Conservation (phyloP, 2,888 invertebrate genomes). For the Neuroscelio doddi region DNA sequence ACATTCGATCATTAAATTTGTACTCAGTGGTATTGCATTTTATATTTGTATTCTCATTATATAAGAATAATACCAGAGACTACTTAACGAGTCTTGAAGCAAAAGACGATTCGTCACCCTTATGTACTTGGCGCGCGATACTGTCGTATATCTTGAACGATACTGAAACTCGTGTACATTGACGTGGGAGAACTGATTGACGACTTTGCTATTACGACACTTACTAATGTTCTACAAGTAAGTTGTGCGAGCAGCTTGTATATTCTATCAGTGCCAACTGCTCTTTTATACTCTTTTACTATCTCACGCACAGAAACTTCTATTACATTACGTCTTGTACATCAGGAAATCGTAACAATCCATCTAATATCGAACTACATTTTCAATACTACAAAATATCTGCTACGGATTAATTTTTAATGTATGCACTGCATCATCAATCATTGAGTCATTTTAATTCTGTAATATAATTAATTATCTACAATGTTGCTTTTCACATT, state of each 20-base stretch:
- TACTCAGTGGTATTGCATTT: no score
- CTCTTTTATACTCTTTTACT: conserved; percentile 38
- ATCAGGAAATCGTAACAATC: conserved; percentile 17
- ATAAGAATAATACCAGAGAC: no score
- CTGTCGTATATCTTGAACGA: conserved; percentile 33
- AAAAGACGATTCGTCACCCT: no score
- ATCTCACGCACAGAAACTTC: conserved; percentile 33
- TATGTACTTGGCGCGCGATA: no score
- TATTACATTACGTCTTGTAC: conserved; percentile 27
- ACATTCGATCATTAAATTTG: no score
- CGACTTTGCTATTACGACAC: conserved; percentile 37
- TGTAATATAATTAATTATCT: no score
- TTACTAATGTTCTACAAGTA: conserved; percentile 35
- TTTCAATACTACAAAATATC: conserved; percentile 13
- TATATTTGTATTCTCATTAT: no score
- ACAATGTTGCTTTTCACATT: no score
- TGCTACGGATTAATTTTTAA: conserved; percentile 18
- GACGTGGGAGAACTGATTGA: conserved; percentile 36
- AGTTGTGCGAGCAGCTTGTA: conserved; percentile 31
- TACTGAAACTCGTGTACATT: conserved; percentile 27
- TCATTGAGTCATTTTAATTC: background rate
- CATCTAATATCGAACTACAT: conserved; percentile 19
- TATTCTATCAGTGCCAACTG: conserved; percentile 32
- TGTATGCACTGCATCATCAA: background rate
- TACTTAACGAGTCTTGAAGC: no score